Conservation (phyloP, 2,113 vertebrate genomes). For the Brachyhypopomus occidentalis region DNA sequence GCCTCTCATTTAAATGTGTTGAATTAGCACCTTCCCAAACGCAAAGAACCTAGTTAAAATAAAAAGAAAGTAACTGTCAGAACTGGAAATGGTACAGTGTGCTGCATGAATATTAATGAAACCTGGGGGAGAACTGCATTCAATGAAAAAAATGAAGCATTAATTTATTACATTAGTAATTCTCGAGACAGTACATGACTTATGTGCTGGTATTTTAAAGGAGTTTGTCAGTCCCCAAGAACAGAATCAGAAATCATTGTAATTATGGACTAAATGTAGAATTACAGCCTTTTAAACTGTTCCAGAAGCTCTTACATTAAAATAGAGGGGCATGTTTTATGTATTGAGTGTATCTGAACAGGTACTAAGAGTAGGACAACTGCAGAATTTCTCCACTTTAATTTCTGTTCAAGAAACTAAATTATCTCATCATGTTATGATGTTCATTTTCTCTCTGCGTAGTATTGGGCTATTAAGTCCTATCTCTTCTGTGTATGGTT, state of each 20-base stretch:
- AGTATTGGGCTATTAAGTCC: not conserved
- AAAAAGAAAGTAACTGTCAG: not conserved
- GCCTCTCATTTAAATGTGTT: not conserved
- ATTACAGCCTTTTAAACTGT: not conserved
- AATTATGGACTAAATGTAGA: too few relatives aligned
- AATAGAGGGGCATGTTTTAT: not conserved
- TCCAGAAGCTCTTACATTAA: not conserved
- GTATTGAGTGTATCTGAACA: not conserved
- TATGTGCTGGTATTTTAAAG: not conserved
- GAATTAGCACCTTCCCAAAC: not conserved
- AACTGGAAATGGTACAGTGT: not conserved
- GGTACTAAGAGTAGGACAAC: too few relatives aligned
- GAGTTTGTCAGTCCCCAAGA: not conserved
- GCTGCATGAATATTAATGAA: constrained; percentile 32
- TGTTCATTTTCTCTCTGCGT: not conserved
- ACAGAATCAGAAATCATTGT: not conserved
- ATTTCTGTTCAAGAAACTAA: not conserved
- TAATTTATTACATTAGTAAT: constrained; percentile 20
- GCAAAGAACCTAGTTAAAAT: constrained; percentile 3
- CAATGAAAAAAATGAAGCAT: constrained; percentile 17
- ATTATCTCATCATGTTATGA: not conserved
- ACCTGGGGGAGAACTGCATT: not conserved
- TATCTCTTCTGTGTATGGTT: not conserved
- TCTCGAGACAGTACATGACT: constrained; percentile 20
- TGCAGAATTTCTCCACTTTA: not conserved